Evolutionary conservation across 2,888 invertebrate genomes (phyloP).

Genomic region (Onchidella celtica): DNA sequence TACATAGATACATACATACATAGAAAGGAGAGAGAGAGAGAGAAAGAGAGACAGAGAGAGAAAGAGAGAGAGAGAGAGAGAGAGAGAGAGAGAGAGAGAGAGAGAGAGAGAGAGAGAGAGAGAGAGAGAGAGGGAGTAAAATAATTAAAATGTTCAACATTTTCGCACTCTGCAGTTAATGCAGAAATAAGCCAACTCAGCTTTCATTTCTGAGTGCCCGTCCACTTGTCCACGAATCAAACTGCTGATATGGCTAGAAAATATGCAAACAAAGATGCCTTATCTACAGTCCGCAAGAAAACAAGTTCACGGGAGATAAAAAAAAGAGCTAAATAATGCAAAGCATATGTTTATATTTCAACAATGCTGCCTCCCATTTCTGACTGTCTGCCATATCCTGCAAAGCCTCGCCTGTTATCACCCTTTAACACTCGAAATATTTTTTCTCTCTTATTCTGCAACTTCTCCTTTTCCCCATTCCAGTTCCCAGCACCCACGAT

Average conservation of each 20-base stretch:
- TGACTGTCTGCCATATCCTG: neutral
- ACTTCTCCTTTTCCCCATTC: neutral
- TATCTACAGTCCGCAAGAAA: no score
- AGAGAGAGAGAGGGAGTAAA: conserved; percentile 3
- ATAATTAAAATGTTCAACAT: neutral
- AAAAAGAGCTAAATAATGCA: neutral
- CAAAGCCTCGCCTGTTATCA: neutral
- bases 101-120: conserved; percentile 23
- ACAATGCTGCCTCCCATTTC: neutral
- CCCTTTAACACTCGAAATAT: neutral
- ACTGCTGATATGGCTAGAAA: no score
- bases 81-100: conserved; percentile 9
- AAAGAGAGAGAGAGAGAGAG: neutral
- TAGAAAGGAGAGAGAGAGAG: neutral
- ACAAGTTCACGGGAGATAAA: neutral
- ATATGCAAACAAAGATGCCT: no score
- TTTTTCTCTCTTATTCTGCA: neutral
- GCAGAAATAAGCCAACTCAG: no score
- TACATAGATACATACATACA: neutral
- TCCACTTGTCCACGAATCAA: no score
- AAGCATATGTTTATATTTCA: neutral
- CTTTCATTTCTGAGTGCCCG: no score
- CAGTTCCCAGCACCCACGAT: neutral
- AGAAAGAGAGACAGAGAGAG: neutral
- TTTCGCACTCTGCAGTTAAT: no score